Percentiles rank a stretch among this genome's conserved stretches.
phyloP scores from a whole-genome alignment of 37 sponge, comb jelly and placozoan genomes.

The Hexactinellida sp. region DNA sequence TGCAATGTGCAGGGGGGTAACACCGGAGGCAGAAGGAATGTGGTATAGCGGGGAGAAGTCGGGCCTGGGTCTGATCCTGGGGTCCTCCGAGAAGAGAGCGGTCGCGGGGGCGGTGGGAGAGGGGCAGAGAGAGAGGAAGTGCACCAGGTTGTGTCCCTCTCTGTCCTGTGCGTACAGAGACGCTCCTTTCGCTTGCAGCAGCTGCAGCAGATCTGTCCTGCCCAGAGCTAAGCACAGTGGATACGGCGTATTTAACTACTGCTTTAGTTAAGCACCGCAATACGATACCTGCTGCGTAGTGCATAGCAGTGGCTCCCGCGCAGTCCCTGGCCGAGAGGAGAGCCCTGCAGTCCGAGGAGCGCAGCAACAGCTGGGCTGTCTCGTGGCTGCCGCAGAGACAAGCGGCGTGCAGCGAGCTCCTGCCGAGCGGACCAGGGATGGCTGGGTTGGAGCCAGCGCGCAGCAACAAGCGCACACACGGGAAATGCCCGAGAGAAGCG shows the following conservation, averaged over 20 bases:
- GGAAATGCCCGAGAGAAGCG: background rate
- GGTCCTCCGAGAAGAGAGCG: background rate
- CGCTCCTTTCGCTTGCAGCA: background rate
- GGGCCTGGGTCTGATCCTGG: background rate
- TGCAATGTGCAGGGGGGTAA: constrained; percentile 52
- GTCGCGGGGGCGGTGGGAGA: background rate
- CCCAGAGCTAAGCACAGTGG: background rate
- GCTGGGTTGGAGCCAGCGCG: background rate
- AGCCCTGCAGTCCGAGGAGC: background rate
- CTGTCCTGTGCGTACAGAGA: constrained; percentile 4
- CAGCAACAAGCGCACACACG: background rate
- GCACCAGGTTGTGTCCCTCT: background rate
- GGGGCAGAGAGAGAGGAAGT: background rate
- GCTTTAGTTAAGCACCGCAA: no score
- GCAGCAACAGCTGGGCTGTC: background rate
- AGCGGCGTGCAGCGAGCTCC: background rate
- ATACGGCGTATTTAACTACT: no score
- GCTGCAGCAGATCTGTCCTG: background rate
- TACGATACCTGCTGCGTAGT: background rate
- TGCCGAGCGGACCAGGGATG: background rate
- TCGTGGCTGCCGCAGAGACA: background rate
- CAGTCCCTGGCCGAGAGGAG: background rate
- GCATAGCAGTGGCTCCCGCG: background rate
- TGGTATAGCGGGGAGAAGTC: constrained; percentile 11
- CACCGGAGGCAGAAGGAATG: constrained; percentile 31